Base-by-base conservation (phyloP, 2,797 vertebrate species). In the Astyanax mexicanus region DNA sequence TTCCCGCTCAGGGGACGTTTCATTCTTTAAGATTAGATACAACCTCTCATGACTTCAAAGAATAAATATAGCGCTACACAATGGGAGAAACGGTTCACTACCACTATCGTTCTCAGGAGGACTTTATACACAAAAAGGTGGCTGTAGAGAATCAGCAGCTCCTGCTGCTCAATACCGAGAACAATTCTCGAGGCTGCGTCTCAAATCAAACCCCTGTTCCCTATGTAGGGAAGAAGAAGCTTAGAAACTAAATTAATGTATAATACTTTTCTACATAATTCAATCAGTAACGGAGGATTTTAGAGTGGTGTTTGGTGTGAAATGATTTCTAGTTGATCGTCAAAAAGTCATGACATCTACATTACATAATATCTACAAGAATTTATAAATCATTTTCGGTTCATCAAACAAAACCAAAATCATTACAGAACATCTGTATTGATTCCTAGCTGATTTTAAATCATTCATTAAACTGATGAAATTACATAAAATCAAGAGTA, bases 1-100 rank as follows among this genome's bases (percentile, higher is more conserved):
- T 60, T 64, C 79, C 68, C 40, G 29, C 37, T 29, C 42, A 35
- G 57, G 47, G 73, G 74, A 65, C 37, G 3, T 79, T 66, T 78
- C 72, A 2, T 80, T 76, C 75, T 70, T 57, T 29, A 75, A 73
- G 42, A 58, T 67, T 60, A 79, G 69, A 75, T 77, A 81, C 32
- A 80, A 73, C 69, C 57, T 69, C 69, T 69, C 61, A 71, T 77
- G 74, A 78, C 60, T 49, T 32, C 21, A 68, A 69, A 61, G 66
- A 60, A 80, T 61, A 58, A 54, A 75, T 79, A 77, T 65, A 68
- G 68, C 65, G 77, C 77, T 84, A 81, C 77, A 79, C 79, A 49
- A 83, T 78, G 70, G 77, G 74, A 70, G 62, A 68, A 78, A 65
- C 65, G 15, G 12, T 75, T 69, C 76, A 81, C 76, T 19, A 83